Evolutionary conservation across 1,140 invertebrate genomes (phyloP).

Genomic region (Drosophila triauraria): DNA sequence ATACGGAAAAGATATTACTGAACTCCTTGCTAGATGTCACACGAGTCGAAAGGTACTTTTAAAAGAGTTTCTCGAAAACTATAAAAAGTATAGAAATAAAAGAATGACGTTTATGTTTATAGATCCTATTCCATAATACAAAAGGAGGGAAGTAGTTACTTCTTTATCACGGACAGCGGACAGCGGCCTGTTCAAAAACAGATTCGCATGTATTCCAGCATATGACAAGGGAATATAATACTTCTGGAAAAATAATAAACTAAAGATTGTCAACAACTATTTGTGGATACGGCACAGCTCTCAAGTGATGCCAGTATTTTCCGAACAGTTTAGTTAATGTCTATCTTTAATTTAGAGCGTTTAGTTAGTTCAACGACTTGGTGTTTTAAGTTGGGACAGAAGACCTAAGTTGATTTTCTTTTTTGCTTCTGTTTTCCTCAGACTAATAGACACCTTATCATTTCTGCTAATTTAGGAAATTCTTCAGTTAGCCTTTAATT

Average conservation of each 20-base stretch:
- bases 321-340: not conserved
- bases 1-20: slow-evolving; percentile 5
- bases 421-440: slow-evolving; percentile 1
- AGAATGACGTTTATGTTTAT: not conserved
- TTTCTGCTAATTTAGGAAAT: not conserved
- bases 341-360: not conserved
- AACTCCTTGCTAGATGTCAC: not conserved
- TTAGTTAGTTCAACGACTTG: no score
- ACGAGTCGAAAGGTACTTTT: not conserved
- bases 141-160: slow-evolving; percentile 2
- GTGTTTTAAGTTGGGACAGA: no score
- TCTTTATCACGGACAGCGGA: no score
- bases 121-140: not conserved
- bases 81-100: not conserved
- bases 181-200: slow-evolving; percentile 1
- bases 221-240: not conserved
- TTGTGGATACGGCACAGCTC: slow-evolving; percentile 4
- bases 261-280: slow-evolving; percentile 3
- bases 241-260: not conserved
- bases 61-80: not conserved
- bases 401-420: no score
- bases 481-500: not conserved
- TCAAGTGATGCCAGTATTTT: slow-evolving; percentile 4
- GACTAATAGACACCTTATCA: not conserved
- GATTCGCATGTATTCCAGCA: not conserved